These are phyloP conservation scores for Hycleus cichorii DNA, from an alignment of 1,140 invertebrate species.

Conservation along the genomic window DNA sequence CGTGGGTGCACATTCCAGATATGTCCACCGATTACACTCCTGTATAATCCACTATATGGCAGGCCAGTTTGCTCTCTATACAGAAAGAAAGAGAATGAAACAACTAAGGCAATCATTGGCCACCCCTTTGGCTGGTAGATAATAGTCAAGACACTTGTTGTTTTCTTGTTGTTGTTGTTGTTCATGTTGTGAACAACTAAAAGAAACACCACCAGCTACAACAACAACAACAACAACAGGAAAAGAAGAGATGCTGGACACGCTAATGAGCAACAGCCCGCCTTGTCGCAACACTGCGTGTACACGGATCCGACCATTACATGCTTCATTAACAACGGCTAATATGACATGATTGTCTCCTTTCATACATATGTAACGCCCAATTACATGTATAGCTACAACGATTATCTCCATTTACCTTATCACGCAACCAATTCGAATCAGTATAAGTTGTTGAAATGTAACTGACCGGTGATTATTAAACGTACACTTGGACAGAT, in stretches of 20 bases:
- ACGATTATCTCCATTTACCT: slow-evolving; percentile 32
- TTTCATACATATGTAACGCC: slow-evolving; percentile 28
- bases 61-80: too few species aligned
- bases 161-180: too few species aligned
- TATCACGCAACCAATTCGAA: slow-evolving; percentile 27
- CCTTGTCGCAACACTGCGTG: slow-evolving; percentile 22
- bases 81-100: too few species aligned
- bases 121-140: too few species aligned
- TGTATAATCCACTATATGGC: neutral
- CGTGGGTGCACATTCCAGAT: slow-evolving; percentile 33
- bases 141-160: too few species aligned
- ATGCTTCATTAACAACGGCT: slow-evolving; percentile 32
- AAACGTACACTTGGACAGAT: too few species aligned
- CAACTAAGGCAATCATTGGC: too few species aligned
- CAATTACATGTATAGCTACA: slow-evolving; percentile 25
- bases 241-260: neutral
- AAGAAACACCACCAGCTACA: too few species aligned
- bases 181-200: too few species aligned
- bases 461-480: too few species aligned
- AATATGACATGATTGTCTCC: slow-evolving; percentile 35
- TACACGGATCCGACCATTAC: slow-evolving; percentile 29
- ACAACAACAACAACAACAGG: too few species aligned
- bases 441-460: neutral
- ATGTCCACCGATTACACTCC: slow-evolving; percentile 18
- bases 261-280: slow-evolving; percentile 24